These are phyloP conservation scores for Pogonus chalceus DNA, from an alignment of 1,140 invertebrate species.

Conservation along the genomic window DNA sequence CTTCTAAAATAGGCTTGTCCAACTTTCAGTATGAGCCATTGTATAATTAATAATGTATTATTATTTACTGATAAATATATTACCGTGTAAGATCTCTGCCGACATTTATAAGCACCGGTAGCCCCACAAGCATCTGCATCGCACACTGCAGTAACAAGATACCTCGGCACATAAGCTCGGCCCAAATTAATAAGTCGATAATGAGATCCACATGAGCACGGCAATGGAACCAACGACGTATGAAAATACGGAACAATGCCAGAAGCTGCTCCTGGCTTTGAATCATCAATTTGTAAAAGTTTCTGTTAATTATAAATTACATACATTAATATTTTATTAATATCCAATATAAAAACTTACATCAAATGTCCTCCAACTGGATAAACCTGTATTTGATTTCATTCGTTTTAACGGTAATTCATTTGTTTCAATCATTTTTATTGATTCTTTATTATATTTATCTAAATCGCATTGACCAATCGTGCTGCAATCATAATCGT, in stretches of 20 bases:
- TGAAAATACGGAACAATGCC: constrained; percentile 11
- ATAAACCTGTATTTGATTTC: background rate
- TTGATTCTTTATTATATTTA: background rate
- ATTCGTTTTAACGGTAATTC: background rate
- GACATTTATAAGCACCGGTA: constrained; percentile 13
- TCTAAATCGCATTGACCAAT: background rate
- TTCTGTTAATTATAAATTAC: background rate
- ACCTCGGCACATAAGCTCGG: constrained; percentile 20
- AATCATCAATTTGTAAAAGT: background rate
- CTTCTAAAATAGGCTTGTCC: too few relatives aligned
- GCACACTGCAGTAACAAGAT: constrained; percentile 17
- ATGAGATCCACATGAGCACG: constrained; percentile 17
- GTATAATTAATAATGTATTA: too few relatives aligned
- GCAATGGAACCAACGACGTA: background rate
- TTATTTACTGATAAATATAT: too few relatives aligned
- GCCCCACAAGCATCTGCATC: constrained; percentile 13
- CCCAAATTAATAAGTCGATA: constrained; percentile 21
- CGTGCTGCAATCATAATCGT: background rate
- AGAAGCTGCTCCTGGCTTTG: too few relatives aligned
- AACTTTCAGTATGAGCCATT: too few relatives aligned
- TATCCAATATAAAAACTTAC: background rate
- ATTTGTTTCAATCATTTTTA: constrained; percentile 2
- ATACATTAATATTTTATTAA: background rate
- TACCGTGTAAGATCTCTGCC: constrained; percentile 17
- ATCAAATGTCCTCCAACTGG: background rate